Conservation (phyloP, 2,797 vertebrate species). For the Pseudomugil gertrudae region DNA sequence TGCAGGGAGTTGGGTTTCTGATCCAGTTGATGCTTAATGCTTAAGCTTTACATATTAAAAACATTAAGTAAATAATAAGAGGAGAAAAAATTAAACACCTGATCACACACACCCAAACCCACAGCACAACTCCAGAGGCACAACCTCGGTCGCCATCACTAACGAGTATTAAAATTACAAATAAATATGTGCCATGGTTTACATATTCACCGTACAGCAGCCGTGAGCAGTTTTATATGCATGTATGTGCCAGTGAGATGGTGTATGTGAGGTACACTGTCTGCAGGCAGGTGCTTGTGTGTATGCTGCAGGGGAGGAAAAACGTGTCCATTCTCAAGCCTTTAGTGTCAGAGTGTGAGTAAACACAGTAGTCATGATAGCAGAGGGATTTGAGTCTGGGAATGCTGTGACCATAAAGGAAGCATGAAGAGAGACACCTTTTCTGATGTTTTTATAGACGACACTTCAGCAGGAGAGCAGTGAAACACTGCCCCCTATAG, state of each 20-base stretch:
- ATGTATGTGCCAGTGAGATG: slow-evolving; percentile 7
- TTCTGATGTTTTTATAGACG: no score
- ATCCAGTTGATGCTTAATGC: no score
- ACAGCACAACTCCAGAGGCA: no score
- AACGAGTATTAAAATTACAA: no score
- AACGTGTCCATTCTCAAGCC: slow-evolving; percentile 1
- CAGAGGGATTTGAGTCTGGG: slow-evolving; percentile 22
- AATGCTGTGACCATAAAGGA: slow-evolving; percentile 43
- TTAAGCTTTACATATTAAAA: no score
- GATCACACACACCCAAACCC: no score
- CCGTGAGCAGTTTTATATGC: no score
- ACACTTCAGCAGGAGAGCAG: no score
- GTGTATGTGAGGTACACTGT: not conserved
- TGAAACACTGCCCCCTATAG: slow-evolving; percentile 61
- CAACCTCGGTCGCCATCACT: no score
- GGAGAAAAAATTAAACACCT: no score
- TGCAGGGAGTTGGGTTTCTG: no score
- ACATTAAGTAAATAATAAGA: no score
- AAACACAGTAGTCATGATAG: slow-evolving; percentile 7
- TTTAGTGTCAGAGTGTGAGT: slow-evolving; percentile 3
- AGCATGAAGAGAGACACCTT: slow-evolving; percentile 39
- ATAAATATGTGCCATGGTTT: slow-evolving; percentile 53
- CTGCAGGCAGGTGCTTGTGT: not conserved
- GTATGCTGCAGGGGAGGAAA: not conserved
- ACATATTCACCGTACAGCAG: slow-evolving; percentile 30